Evolutionary conservation across 2,888 invertebrate genomes (phyloP), one percentile per base, ranked within the genome.

Genomic region (Dynastes hyllus): DNA sequence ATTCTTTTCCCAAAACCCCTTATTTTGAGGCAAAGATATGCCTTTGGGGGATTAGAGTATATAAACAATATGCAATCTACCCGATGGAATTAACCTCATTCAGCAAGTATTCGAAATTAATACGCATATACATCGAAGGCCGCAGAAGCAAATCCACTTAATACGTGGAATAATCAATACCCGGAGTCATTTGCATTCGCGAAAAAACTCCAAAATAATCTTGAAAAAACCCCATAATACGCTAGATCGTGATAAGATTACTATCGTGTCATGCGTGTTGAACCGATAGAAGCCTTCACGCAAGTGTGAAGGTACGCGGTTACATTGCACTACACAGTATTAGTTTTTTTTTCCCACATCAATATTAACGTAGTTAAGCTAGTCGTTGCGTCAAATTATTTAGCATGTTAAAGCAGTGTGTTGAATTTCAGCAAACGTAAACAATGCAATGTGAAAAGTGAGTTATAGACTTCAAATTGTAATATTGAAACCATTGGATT

Each of bases 231-330:
- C 63, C 22, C 22, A 2, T 55, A 63, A 63, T 63, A 32, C 32
- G 32, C 27, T 13, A 11, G 13, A 32, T 63, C 63, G 11, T 22
- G 63, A 63, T 63, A 63, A 63, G 63, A 63, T 63, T 63, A 63
- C 63, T 2, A 63, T 63, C 63, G 6, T 13, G 63, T 32, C 63
- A 63, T 63, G 63, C 63, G 63, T 63, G 32, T 9, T 63, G 13
- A 63, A 29, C 13, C 32, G 13, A 32, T 29, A 63, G 29, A 22
- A 22, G 22, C 55, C 55, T 58, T 58, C 55, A 58, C 55, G 55
- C 55, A 58, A 58, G 8, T 45, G 45, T 45, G 11, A 58, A 58
- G 16, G 22, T 58, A 58, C 22, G 13, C 11, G 5, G 53, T 27
- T 58, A 11, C 16, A 53, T 53, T 53, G 11, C 45, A 11, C 11